These are phyloP conservation scores for Cololabis saira DNA, from an alignment of 2,113 vertebrate species.

Conservation along the genomic window DNA sequence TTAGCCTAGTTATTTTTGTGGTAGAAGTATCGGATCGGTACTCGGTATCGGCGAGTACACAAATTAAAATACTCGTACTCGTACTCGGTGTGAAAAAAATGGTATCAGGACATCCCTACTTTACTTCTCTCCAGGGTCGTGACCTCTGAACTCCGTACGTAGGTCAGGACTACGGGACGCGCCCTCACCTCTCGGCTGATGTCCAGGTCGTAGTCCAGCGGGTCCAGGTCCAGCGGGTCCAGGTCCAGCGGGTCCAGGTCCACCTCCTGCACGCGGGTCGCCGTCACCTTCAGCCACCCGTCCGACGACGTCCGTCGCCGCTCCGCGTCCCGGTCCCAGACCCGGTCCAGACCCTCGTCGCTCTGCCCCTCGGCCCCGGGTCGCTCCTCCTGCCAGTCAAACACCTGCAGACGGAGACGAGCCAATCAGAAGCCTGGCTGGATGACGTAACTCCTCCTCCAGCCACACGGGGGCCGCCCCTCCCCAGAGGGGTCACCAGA, in stretches of 20 bases:
- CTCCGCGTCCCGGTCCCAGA: constrained; percentile 38
- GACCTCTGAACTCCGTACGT: too few relatives aligned
- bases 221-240: constrained; percentile 85
- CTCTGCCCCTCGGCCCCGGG: constrained; percentile 66
- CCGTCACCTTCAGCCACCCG: constrained; percentile 82
- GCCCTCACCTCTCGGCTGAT: constrained; percentile 89
- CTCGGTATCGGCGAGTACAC: too few relatives aligned
- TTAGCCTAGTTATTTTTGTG: too few relatives aligned
- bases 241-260: constrained; percentile 90
- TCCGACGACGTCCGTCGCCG: constrained; percentile 54
- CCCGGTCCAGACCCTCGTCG: constrained; percentile 64
- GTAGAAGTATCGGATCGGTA: too few relatives aligned
- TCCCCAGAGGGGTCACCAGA: too few relatives aligned
- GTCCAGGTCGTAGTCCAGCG: constrained; percentile 90
- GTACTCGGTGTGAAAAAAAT: too few relatives aligned
- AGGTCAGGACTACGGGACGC: too few relatives aligned
- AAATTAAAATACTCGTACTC: too few relatives aligned
- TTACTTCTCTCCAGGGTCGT: too few relatives aligned
- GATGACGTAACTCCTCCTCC: neutral
- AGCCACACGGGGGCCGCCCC: too few relatives aligned
- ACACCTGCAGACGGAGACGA: constrained; percentile 36
- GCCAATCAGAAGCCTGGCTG: neutral
- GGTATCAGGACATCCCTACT: too few relatives aligned
- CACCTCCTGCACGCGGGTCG: constrained; percentile 77
- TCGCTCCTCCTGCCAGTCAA: constrained; percentile 72